Conservation (phyloP, 2,888 invertebrate species). For the Diplolepis rosae region DNA sequence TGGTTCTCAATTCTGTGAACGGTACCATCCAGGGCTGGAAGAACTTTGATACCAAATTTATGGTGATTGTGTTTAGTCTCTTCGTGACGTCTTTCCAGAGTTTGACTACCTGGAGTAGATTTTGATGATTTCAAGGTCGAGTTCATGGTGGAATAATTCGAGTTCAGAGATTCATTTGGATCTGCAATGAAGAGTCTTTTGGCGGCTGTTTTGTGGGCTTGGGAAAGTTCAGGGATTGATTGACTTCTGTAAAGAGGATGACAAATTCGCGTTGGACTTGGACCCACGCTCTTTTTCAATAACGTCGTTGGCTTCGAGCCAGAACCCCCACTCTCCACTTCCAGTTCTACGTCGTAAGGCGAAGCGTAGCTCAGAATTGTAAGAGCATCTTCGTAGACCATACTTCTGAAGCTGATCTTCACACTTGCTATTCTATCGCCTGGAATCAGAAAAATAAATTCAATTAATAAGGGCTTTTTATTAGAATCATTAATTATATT, state of each 20-base stretch:
- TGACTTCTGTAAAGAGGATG: conserved; percentile 88
- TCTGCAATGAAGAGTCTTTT: conserved; percentile 73
- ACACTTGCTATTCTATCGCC: conserved; percentile 92
- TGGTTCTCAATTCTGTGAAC: conserved; percentile 70
- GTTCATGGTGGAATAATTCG: conserved; percentile 73
- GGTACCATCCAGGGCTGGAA: conserved; percentile 72
- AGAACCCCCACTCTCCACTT: conserved; percentile 78
- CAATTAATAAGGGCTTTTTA: background rate
- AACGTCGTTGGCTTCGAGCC: conserved; percentile 71
- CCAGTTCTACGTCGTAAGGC: conserved; percentile 89
- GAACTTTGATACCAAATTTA: conserved; percentile 82
- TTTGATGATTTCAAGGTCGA: conserved; percentile 67
- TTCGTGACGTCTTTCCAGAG: conserved; percentile 71
- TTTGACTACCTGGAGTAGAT: conserved; percentile 62
- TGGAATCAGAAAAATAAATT: conserved; percentile 68
- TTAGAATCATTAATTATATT: background rate
- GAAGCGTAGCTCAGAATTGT: conserved; percentile 93
- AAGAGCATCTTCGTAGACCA: conserved; percentile 92
- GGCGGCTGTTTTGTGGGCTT: conserved; percentile 73
- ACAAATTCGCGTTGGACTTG: conserved; percentile 75
- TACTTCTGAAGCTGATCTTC: conserved; percentile 90
- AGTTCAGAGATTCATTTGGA: conserved; percentile 71
- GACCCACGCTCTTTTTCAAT: conserved; percentile 69
- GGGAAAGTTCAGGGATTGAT: conserved; percentile 84
- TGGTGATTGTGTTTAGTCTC: conserved; percentile 73